Base-by-base conservation (phyloP, 2,888 invertebrate genomes). In the Lomographa bimaculata region DNA sequence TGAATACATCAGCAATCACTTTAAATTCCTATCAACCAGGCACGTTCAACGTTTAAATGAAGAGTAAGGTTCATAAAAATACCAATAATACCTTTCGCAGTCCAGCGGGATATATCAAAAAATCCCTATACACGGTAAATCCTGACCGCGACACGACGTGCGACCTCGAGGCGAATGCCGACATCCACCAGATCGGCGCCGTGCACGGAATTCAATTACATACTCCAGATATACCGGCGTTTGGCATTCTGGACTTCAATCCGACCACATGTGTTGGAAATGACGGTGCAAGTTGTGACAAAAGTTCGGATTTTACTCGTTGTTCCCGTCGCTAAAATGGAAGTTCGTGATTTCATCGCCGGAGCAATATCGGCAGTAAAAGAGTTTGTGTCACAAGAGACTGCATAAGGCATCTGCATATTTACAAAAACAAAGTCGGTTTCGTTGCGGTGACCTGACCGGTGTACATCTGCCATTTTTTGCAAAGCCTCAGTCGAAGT, bases 141-240 rank as follows among this genome's bases (percentile, higher is more conserved):
- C 79, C 70, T 65, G 70, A 79, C 83, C 83, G 68, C 80, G 70
- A 47, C 46, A 64, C 62, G 70, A 74, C 78, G 79, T 78, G 76
- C 55, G 57, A 59, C 62, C 67, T 58, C 68, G 73, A 62, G 51
- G 36, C 42, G 67, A 62, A 77, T 74, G 58, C 58, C 69, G 58
- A 10, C 24, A 62, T 75, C 67, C 57, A 17, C 24, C 30, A 14
- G 29, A 41, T 27, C 64, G 64, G 60, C 51, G 52, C 60, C 71
- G 69, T 77, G 74, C 68, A 64, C 59, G 69, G 79, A 81, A 86
- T 86, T 81, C 80, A 77, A 80, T 85, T 84, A 85, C 63, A 54
- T 54, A 63, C 69, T 65, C 58, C 65, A 61, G 64, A 64, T 68
- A 64, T 63, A 67, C 54, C 63, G 51, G 54, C 52, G 64, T 69